Percentiles rank a stretch among this genome's conserved stretches.
Conservation (phyloP, 23 tunicate species). For the Oikopleura albicans region DNA sequence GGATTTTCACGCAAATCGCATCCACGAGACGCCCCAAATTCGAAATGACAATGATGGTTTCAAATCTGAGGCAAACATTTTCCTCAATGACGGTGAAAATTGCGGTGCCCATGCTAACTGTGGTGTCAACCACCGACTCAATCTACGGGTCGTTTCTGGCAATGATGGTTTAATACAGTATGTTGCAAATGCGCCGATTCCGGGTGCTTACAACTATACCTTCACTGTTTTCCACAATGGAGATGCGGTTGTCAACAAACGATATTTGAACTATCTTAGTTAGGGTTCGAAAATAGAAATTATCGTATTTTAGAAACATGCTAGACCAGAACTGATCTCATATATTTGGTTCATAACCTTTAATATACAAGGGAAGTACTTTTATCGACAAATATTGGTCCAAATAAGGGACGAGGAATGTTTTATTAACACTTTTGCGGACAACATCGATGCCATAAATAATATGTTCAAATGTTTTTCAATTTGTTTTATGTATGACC, state of each 20-base stretch:
- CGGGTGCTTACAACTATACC: neutral
- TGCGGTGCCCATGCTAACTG: constrained; percentile 8
- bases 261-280: neutral
- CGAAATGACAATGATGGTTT: neutral
- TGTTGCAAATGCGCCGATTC: neutral
- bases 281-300: too few relatives aligned
- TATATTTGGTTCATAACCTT: too few relatives aligned
- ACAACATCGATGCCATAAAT: too few relatives aligned
- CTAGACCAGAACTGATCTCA: too few relatives aligned
- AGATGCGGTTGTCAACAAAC: neutral
- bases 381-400: too few relatives aligned
- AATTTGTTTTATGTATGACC: too few relatives aligned
- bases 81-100: constrained; percentile 7
- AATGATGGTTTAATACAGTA: neutral
- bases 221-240: neutral
- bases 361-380: too few relatives aligned
- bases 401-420: too few relatives aligned
- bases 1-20: neutral
- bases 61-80: neutral
- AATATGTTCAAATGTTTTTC: too few relatives aligned
- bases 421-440: too few relatives aligned
- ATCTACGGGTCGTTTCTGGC: neutral
- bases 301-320: too few relatives aligned
- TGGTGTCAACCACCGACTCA: neutral
- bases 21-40: neutral